These are phyloP conservation scores for Oceanodroma tethys DNA, from an alignment of 2,113 vertebrate species.

Conservation along the genomic window DNA sequence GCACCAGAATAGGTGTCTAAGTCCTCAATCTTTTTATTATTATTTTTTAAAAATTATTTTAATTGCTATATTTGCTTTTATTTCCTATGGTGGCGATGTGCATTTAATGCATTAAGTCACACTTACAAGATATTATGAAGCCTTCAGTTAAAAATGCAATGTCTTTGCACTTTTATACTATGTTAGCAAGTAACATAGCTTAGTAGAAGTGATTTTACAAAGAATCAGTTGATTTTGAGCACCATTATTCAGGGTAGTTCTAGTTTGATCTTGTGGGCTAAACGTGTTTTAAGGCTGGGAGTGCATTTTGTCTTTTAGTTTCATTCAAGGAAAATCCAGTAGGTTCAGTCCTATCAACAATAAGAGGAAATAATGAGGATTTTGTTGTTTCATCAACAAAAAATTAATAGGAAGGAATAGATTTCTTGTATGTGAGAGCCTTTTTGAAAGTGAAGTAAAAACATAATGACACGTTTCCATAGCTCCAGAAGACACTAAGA, in stretches of 20 bases:
- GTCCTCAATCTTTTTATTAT: neutral
- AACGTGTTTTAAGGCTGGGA: neutral
- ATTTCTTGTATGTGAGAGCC: neutral
- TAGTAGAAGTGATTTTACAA: neutral
- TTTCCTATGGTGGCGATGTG: neutral
- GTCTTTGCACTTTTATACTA: neutral
- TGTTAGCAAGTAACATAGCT: neutral
- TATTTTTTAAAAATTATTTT: neutral
- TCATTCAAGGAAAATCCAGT: neutral
- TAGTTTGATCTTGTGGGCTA: neutral
- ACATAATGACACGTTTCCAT: neutral
- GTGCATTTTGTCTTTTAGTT: neutral
- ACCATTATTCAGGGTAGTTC: neutral
- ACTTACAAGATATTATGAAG: neutral
- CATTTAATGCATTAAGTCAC: neutral
- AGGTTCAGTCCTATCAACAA: neutral
- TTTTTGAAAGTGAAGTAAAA: neutral
- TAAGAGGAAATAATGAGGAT: neutral
- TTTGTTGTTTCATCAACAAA: neutral
- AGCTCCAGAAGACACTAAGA: neutral
- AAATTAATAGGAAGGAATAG: neutral
- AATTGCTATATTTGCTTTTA: neutral
- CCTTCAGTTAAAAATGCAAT: neutral
- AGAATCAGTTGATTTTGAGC: neutral
- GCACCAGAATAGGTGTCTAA: neutral